These are phyloP conservation scores for Leucosticte australis DNA, from an alignment of 2,113 vertebrate species.

Conservation along the genomic window DNA sequence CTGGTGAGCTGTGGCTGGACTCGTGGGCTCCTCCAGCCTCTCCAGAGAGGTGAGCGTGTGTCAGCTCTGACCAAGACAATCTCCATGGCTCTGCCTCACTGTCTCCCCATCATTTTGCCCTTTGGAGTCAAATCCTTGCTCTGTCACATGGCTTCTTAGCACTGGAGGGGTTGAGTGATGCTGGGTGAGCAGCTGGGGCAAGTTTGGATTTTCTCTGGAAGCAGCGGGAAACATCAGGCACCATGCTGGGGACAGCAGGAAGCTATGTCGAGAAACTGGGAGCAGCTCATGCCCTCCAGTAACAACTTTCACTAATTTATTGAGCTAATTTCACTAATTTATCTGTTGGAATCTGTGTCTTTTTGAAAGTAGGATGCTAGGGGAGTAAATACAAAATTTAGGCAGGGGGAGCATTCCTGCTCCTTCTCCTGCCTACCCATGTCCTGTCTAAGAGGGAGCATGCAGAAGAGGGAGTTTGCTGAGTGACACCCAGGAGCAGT, in stretches of 20 bases:
- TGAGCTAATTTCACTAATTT: background rate
- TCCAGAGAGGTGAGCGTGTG: background rate
- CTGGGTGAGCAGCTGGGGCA: background rate
- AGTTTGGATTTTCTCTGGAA: background rate
- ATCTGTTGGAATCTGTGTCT: background rate
- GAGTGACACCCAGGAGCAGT: background rate
- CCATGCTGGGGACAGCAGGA: background rate
- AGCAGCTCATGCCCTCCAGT: background rate
- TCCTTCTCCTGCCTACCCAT: background rate
- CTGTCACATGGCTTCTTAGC: rapidly evolving
- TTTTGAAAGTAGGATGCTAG: background rate
- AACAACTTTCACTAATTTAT: background rate
- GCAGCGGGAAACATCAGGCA: background rate
- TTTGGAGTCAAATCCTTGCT: background rate
- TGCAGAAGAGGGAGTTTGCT: background rate
- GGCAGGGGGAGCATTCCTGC: background rate
- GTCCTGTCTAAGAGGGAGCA: rapidly evolving
- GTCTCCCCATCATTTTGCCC: background rate
- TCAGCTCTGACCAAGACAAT: background rate
- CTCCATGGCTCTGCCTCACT: rapidly evolving
- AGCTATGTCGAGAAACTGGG: rapidly evolving
- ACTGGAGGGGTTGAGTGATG: background rate
- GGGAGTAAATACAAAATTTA: background rate
- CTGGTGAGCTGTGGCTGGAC: background rate
- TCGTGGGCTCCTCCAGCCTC: rapidly evolving